Evolutionary conservation across 2,888 invertebrate genomes (phyloP).

Genomic region (Portevinia maculata): DNA sequence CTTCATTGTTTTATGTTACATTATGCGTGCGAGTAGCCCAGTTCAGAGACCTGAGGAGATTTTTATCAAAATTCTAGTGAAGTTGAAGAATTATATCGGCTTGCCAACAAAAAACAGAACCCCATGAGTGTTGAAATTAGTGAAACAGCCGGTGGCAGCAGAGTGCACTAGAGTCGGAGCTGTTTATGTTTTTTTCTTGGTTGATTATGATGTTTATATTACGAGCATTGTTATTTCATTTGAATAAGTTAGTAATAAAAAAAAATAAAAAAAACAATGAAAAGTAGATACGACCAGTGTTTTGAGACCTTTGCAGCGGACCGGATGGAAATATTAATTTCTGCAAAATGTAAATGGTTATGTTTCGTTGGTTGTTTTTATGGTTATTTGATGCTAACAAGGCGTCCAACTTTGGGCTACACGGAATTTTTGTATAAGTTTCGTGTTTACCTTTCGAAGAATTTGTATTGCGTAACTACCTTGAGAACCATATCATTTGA

Average conservation of each 20-base stretch:
- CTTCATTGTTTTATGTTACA: constrained; percentile 2
- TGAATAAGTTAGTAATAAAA: constrained; percentile 46
- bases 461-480: background rate
- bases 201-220: constrained; percentile 46
- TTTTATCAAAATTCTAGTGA: constrained; percentile 68
- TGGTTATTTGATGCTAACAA: constrained; percentile 25
- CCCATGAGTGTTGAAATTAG: constrained; percentile 29
- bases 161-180: constrained; percentile 36
- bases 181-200: constrained; percentile 15
- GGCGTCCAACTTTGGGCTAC: constrained; percentile 6
- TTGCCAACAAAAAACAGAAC: constrained; percentile 49
- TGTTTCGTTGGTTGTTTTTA: constrained; percentile 18
- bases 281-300: too few species aligned
- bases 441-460: constrained; percentile 11
- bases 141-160: constrained; percentile 19
- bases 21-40: constrained; percentile 26
- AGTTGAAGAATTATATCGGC: constrained; percentile 37
- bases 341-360: constrained; percentile 42
- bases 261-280: background rate
- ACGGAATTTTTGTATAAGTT: background rate
- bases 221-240: constrained; percentile 54
- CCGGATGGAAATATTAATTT: constrained; percentile 60
- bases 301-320: constrained; percentile 11
- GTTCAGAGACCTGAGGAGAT: constrained; percentile 51
- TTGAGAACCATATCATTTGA: background rate